These are phyloP conservation scores for Lepidurus apus DNA, from an alignment of 1,140 invertebrate species.

Conservation along the genomic window DNA sequence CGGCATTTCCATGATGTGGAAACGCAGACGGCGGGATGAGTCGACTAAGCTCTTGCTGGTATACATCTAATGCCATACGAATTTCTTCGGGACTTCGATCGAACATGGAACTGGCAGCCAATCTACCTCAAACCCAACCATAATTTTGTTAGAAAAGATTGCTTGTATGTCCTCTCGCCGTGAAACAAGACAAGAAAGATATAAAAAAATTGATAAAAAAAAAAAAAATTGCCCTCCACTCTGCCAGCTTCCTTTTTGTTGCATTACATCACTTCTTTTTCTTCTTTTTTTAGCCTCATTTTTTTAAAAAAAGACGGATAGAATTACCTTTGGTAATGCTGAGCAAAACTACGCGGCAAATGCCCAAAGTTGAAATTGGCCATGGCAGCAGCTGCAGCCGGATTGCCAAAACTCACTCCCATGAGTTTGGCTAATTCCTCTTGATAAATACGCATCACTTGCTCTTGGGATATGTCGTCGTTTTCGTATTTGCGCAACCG, in stretches of 20 bases:
- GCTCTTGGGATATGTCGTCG: conserved; percentile 93
- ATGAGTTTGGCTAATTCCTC: conserved; percentile 91
- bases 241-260: background rate
- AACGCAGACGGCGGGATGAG: conserved; percentile 50
- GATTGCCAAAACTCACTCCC: conserved; percentile 65
- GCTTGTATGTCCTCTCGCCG: background rate
- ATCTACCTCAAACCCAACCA: conserved; percentile 15
- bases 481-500: conserved; percentile 80
- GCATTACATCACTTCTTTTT: background rate
- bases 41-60: conserved; percentile 83
- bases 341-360: conserved; percentile 37
- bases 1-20: conserved; percentile 36
- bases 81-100: conserved; percentile 78
- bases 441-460: conserved; percentile 93
- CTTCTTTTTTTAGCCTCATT: background rate
- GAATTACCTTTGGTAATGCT: conserved; percentile 38
- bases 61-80: conserved; percentile 81
- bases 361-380: conserved; percentile 37
- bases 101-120: conserved; percentile 54
- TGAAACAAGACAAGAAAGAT: background rate
- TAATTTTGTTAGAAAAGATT: conserved; percentile 4
- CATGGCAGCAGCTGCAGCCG: conserved; percentile 49
- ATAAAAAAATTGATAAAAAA: background rate
- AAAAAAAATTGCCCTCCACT: background rate
- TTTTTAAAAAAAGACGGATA: background rate